A percentile compares a stretch with the other conserved stretches of the same genome.
Conservation (phyloP, 64 coral and sea anemone genomes). For the Montipora capricornis region DNA sequence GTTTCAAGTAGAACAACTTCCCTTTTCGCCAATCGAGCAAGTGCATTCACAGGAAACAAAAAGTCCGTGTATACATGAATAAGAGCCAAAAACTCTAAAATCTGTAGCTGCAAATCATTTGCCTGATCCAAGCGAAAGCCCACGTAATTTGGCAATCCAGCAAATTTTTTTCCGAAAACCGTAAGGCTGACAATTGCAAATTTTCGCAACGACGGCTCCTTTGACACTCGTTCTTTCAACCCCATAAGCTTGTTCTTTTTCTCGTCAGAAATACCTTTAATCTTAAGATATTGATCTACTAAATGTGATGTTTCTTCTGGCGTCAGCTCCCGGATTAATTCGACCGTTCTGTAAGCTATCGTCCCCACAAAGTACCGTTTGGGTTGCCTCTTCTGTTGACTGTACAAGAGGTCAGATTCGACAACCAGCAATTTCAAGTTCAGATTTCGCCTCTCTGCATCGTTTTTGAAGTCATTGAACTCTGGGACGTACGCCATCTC, state of each 20-base stretch:
- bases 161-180: conserved; percentile 73
- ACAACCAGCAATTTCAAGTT: conserved; percentile 77
- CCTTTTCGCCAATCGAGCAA: conserved; percentile 44
- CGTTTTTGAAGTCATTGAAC: conserved; percentile 79
- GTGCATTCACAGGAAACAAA: conserved; percentile 71
- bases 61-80: conserved; percentile 79
- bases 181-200: conserved; percentile 78
- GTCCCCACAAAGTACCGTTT: conserved; percentile 43
- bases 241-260: conserved; percentile 27
- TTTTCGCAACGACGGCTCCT: conserved; percentile 32
- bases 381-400: conserved; percentile 32
- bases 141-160: conserved; percentile 57
- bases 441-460: conserved; percentile 55
- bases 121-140: conserved; percentile 59
- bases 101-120: conserved; percentile 67
- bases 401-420: conserved; percentile 60
- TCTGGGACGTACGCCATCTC: conserved; percentile 72
- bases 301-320: conserved; percentile 37
- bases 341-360: conserved; percentile 55
- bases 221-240: conserved; percentile 36
- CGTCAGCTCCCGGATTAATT: conserved; percentile 70
- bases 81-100: conserved; percentile 72
- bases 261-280: conserved; percentile 43
- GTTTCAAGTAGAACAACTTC: conserved; percentile 66
- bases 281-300: conserved; percentile 52